phyloP scores from a whole-genome alignment of 2,888 invertebrate species.

The Synanthedon formicaeformis region DNA sequence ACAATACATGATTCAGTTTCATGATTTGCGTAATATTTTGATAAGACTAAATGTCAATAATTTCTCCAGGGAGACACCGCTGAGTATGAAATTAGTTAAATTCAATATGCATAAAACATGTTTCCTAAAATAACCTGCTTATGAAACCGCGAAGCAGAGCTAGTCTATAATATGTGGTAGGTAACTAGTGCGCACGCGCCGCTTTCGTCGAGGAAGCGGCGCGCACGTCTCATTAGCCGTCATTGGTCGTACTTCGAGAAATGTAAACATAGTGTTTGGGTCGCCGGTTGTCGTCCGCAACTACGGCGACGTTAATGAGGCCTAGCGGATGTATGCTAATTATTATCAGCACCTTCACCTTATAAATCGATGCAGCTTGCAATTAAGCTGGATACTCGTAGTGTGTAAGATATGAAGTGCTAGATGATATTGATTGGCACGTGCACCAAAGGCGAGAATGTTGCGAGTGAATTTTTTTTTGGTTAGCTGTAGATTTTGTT shows the following conservation, averaged over 20 bases:
- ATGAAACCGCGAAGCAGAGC: too few relatives aligned
- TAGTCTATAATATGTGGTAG: too few relatives aligned
- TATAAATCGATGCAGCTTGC: background rate
- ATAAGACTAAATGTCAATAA: too few relatives aligned
- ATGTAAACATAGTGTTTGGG: slow-evolving; percentile 25
- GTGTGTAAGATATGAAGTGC: background rate
- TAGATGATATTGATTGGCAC: background rate
- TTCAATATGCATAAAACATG: too few relatives aligned
- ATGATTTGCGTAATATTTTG: too few relatives aligned
- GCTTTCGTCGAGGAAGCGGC: slow-evolving; percentile 23
- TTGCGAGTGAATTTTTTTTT: too few relatives aligned
- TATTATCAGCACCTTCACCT: background rate
- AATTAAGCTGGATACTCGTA: background rate
- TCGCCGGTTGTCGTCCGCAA: slow-evolving; percentile 9
- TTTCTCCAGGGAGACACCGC: too few relatives aligned
- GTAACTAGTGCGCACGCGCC: slow-evolving; percentile 18
- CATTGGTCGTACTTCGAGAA: slow-evolving; percentile 16
- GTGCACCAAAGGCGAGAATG: too few relatives aligned
- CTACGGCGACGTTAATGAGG: slow-evolving; percentile 18
- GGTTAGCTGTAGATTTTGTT: too few relatives aligned
- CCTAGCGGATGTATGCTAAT: background rate
- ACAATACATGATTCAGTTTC: too few relatives aligned
- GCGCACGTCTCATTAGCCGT: slow-evolving; percentile 21
- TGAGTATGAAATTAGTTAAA: too few relatives aligned
- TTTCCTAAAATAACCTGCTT: too few relatives aligned